phyloP scores from a whole-genome alignment of 2,797 vertebrate genomes.

The Alectoris magna region DNA sequence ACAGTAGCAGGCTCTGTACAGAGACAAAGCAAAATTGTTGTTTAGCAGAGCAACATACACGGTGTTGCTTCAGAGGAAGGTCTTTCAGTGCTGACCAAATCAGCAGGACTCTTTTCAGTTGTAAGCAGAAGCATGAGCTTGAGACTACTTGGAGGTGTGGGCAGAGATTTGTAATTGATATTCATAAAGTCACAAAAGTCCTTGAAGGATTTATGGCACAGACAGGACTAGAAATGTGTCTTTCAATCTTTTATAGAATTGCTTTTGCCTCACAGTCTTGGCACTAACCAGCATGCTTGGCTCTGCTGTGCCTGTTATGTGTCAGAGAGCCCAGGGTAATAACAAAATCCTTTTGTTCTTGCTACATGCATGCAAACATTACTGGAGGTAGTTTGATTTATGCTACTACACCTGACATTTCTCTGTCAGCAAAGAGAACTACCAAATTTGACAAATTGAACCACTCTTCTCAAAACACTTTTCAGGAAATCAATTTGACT shows the following conservation, averaged over 20 bases:
- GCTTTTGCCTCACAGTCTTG: slow-evolving; percentile 3
- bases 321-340: slow-evolving; percentile 17
- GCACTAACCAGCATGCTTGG: background rate
- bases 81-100: slow-evolving; percentile 3
- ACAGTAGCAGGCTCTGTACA: background rate
- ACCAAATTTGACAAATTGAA: slow-evolving; percentile 52
- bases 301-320: slow-evolving; percentile 4
- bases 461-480: slow-evolving; percentile 18
- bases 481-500: slow-evolving; percentile 58
- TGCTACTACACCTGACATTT: slow-evolving; percentile 52
- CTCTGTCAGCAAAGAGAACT: slow-evolving; percentile 21
- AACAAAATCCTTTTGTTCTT: slow-evolving; percentile 47
- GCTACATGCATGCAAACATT: slow-evolving; percentile 16
- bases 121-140: background rate
- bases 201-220: slow-evolving; percentile 8
- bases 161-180: slow-evolving; percentile 33
- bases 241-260: slow-evolving; percentile 40
- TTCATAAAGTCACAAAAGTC: slow-evolving; percentile 17
- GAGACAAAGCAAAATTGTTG: background rate
- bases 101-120: background rate
- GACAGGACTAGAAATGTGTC: background rate
- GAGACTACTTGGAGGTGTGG: background rate
- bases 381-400: slow-evolving; percentile 34
- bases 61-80: background rate
- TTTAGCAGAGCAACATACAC: background rate